These are phyloP conservation scores for Danio kyathit DNA, from an alignment of 2,797 vertebrate species.

Conservation along the genomic window DNA sequence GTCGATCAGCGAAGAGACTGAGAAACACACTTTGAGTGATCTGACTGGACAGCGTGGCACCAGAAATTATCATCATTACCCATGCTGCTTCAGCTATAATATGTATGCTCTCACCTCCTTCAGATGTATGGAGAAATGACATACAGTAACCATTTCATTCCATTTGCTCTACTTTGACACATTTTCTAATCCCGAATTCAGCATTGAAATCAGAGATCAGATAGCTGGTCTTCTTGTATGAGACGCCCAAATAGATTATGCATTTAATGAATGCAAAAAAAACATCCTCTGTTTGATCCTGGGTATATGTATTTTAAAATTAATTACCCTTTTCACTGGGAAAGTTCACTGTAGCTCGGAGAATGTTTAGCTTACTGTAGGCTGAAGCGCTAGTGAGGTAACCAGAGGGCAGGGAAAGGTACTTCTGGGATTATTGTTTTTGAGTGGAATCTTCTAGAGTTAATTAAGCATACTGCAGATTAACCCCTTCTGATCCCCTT, in stretches of 20 bases:
- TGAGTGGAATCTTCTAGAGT: constrained; percentile 50
- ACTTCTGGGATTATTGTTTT: constrained; percentile 47
- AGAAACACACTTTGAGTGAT: constrained; percentile 40
- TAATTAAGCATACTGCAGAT: constrained; percentile 58
- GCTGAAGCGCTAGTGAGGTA: constrained; percentile 49
- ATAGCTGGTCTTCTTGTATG: constrained; percentile 8
- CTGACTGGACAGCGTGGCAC: constrained; percentile 39
- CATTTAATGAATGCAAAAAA: constrained; percentile 63
- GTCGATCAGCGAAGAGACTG: constrained; percentile 23
- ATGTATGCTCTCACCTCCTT: constrained; percentile 17
- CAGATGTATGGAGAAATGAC: constrained; percentile 25
- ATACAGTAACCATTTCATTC: constrained; percentile 6
- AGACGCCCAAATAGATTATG: constrained; percentile 16
- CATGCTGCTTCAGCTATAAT: constrained; percentile 24
- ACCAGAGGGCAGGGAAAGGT: constrained; percentile 8
- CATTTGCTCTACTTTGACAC: neutral
- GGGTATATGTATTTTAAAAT: constrained; percentile 34
- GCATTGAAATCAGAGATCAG: constrained; percentile 22
- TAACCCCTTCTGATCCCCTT: constrained; percentile 38
- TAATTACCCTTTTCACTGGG: constrained; percentile 30
- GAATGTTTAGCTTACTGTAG: constrained; percentile 44
- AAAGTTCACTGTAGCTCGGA: constrained; percentile 26
- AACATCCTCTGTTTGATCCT: constrained; percentile 41
- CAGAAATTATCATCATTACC: constrained; percentile 45
- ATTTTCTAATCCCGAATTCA: constrained; percentile 15